Conservation (phyloP, 2,113 vertebrate genomes). For the Grammomys dolichurus region DNA sequence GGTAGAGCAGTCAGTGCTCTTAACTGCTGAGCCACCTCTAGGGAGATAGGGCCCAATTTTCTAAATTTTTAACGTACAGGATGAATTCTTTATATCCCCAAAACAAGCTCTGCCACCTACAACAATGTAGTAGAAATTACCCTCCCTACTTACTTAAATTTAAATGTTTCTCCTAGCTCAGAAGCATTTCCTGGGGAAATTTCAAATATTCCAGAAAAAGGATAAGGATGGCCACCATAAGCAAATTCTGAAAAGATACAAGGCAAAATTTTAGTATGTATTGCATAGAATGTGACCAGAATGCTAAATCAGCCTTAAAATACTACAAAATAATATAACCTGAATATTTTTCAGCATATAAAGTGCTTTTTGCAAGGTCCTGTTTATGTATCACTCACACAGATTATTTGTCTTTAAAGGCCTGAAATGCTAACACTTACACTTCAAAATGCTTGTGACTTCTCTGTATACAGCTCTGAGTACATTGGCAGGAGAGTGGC, state of each 20-base stretch:
- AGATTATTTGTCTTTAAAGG: constrained; percentile 9
- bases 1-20: too few relatives aligned
- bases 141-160: constrained; percentile 96
- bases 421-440: background rate
- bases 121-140: constrained; percentile 69
- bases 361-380: constrained; percentile 39
- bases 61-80: constrained; percentile 18
- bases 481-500: background rate
- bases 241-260: constrained; percentile 95
- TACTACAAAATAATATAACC: constrained; percentile 38
- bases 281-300: constrained; percentile 68
- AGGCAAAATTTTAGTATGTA: constrained; percentile 77
- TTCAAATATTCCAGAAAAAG: constrained; percentile 99
- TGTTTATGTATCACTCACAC: background rate
- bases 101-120: constrained; percentile 68
- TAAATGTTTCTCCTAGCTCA: constrained; percentile 98
- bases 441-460: background rate
- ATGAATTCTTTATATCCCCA: constrained; percentile 41
- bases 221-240: constrained; percentile 98
- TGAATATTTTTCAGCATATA: constrained; percentile 49
- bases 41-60: background rate
- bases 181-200: constrained; percentile 97
- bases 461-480: background rate
- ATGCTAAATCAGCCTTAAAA: constrained; percentile 58
- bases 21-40: too few relatives aligned